Evolutionary conservation across 53 echinoderm and acorn worm genomes (phyloP), one percentile per base, ranked within the genome.

Genomic region (Stichopus horrens): DNA sequence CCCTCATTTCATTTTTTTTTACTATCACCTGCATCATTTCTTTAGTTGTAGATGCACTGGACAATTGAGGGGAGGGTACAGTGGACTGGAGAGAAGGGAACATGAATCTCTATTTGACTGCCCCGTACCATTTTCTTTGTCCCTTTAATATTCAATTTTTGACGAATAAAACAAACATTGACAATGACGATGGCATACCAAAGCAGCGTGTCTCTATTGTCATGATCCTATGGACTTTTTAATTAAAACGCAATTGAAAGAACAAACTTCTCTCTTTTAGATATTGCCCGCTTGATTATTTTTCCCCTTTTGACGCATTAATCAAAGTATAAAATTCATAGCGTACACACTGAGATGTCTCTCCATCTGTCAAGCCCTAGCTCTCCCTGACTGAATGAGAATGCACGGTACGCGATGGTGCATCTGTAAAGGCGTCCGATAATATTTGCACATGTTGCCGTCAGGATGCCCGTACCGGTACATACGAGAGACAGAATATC

Each of bases 241-340:
- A 79, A 54, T 79, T 54, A 79, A 53, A 55, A 79, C 5, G 18
- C 79, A 79, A 52, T 79, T 79, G 79, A 79, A 79, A 79, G 79
- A 79, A 79, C 79, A 79, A 79, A 79, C 79, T 79, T 13, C 63
- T 16, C 16, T 10, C 8, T 63, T 63, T 13, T 13, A 8, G 10
- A 63, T 63, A 63, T 9, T 2, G 37, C 37, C 37, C 37, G 37
- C 37, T 37, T 37, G 37, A 37, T 37, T 37, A 2, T 37, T 37
- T 37, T 37, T 37, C 63, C 63, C 63, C 10, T 63, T 63, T 63
- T 63, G 63, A 63, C 16, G 63, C 5, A 63, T 63, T 63, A 63
- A 63, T 13, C 63, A 63, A 63, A 63, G 63, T 16, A 63, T 63
- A 13, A 37, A 37, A 37, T 37, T 37, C 37, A 37, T 63, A 63